Base-by-base conservation (phyloP, 2,113 vertebrate genomes). In the Smithornis capensis region DNA sequence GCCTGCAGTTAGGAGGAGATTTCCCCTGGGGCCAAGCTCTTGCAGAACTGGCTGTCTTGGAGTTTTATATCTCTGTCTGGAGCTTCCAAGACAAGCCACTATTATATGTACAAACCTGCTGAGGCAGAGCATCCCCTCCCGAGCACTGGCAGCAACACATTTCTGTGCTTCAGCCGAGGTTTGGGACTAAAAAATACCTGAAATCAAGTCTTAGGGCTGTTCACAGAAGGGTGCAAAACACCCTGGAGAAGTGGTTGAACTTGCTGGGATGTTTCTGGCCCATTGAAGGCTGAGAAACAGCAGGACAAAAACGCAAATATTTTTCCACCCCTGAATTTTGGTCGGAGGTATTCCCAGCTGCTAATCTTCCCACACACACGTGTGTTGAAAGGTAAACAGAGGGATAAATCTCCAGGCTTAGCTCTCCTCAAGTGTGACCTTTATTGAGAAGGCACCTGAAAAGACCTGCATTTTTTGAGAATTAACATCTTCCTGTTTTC, bases 1-100 rank as follows among this genome's bases (percentile, higher is more conserved):
- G 93, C 90, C 94, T 75, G 93, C 79, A 94, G 83, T 64, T 44
- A 35, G 79, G 85, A 83, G 65, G 68, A 95, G 87, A 87, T 89
- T 89, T 94, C 90, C 90, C 93, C 53, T 6, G 60, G 49, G 92
- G 64, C 16, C 68, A 10, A 9, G 29, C 87, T 74, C 33, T 67
- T 74, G 81, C 93, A 91, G 57, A 85, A 28, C 85, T 56, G 84
- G 10, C 89, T 89, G 67, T 77, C 14, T 6, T 53, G 15, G 52
- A 53, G n/a, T 73, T 89, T 89, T 84, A 64, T 21, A 35, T 69
- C 83, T 90, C 81, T 80, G 55, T 56, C 92, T 89, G 83, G 52
- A 90, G 73, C 80, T 78, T 17, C 85, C 83, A 83, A 67, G 78
- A 6, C 64, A 53, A 65, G 76, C 28, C 37, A 45, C 56, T 44